phyloP scores from a whole-genome alignment of 2,888 invertebrate genomes.

The Priapulus caudatus region DNA sequence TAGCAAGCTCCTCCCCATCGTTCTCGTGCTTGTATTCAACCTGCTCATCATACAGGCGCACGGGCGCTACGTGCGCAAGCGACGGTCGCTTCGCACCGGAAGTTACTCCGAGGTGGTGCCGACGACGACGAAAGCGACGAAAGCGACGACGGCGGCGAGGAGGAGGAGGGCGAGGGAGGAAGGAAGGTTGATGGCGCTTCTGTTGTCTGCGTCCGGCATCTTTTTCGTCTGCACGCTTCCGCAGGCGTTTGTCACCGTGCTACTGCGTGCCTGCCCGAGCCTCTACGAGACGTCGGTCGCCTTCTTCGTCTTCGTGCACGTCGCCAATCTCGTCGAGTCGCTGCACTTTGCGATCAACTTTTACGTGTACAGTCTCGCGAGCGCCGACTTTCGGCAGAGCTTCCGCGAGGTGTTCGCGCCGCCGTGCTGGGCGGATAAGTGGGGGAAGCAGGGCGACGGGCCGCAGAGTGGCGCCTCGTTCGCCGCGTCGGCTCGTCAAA shows the following conservation, averaged over 20 bases:
- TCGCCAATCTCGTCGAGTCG: neutral
- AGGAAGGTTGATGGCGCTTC: neutral
- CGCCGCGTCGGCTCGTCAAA: too few species aligned
- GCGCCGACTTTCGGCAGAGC: neutral
- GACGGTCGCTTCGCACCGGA: too few species aligned
- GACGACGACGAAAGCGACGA: too few species aligned
- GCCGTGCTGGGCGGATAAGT: too few species aligned
- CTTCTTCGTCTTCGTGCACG: neutral
- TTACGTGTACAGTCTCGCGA: neutral
- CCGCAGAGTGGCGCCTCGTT: too few species aligned
- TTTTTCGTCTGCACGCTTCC: neutral
- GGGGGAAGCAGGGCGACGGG: too few species aligned
- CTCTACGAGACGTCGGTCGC: neutral
- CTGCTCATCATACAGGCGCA: neutral
- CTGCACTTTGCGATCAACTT: neutral
- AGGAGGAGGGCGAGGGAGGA: too few species aligned
- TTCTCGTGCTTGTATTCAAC: neutral
- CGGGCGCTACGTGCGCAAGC: neutral
- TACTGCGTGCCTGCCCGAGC: neutral
- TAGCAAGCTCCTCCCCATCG: neutral
- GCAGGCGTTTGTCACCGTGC: neutral
- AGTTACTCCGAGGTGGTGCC: too few species aligned
- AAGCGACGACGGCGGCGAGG: too few species aligned
- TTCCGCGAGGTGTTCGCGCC: constrained; percentile 3
- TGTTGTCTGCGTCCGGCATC: neutral